Evolutionary conservation across 2,113 vertebrate species (phyloP).

Genomic region (Neolamprologus devosi): DNA sequence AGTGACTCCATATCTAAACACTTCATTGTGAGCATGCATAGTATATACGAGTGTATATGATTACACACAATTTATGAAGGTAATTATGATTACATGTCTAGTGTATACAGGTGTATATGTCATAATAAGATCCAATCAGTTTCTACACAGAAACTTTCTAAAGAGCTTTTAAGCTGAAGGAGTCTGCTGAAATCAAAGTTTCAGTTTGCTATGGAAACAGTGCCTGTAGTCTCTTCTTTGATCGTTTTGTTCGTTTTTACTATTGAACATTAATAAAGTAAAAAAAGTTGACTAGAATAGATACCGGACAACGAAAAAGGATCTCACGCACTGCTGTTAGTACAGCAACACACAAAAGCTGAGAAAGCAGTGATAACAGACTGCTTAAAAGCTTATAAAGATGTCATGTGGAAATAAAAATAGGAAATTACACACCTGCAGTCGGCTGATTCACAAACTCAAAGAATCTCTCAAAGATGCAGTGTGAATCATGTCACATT

Average conservation of each 20-base stretch:
- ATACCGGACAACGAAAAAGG: rapidly evolving
- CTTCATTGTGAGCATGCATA: neutral
- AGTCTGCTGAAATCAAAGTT: neutral
- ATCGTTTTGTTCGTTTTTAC: neutral
- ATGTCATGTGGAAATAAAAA: neutral
- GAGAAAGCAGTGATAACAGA: neutral
- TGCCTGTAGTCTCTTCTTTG: neutral
- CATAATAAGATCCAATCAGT: neutral
- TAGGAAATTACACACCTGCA: neutral
- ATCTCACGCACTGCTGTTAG: rapidly evolving
- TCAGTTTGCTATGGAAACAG: neutral
- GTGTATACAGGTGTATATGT: neutral
- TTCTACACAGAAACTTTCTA: neutral
- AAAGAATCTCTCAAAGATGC: neutral
- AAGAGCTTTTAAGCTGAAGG: neutral
- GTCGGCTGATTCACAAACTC: neutral
- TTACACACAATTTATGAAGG: neutral
- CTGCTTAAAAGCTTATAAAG: neutral
- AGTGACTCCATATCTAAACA: neutral
- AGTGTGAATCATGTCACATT: no score
- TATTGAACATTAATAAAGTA: neutral
- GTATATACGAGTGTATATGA: neutral
- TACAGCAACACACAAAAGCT: neutral
- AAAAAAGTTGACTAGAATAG: neutral
- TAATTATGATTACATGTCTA: neutral